Percentiles rank a stretch among this genome's conserved stretches.
phyloP scores from a whole-genome alignment of 2,888 invertebrate species.

The Papilio demoleus region DNA sequence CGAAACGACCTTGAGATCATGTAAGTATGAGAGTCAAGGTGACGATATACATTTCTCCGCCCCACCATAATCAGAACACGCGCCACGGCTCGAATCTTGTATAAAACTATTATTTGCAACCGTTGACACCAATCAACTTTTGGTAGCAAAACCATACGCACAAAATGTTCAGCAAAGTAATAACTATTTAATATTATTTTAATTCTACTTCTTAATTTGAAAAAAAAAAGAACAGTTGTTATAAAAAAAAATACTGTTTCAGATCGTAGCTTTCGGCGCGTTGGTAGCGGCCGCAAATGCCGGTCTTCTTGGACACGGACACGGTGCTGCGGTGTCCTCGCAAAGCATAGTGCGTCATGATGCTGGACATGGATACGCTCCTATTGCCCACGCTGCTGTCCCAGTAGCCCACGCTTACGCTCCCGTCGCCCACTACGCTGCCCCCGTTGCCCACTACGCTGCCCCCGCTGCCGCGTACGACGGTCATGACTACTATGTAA shows the following conservation, averaged over 20 bases:
- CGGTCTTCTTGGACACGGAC: slow-evolving; percentile 62
- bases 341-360: slow-evolving; percentile 71
- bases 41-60: slow-evolving; percentile 47
- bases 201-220: not conserved
- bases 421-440: slow-evolving; percentile 43
- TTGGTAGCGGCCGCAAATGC: slow-evolving; percentile 75
- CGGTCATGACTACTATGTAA: slow-evolving; percentile 52
- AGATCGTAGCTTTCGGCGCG: slow-evolving; percentile 75
- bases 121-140: slow-evolving; percentile 66
- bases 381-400: slow-evolving; percentile 32
- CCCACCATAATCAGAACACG: slow-evolving; percentile 48
- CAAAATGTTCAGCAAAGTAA: slow-evolving; percentile 73
- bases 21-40: slow-evolving; percentile 43
- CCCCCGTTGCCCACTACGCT: slow-evolving; percentile 44
- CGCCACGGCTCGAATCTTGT: slow-evolving; percentile 52
- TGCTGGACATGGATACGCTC: slow-evolving; percentile 44
- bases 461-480: slow-evolving; percentile 47
- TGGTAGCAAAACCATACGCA: slow-evolving; percentile 60
- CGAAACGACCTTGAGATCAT: slow-evolving; percentile 23
- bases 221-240: not conserved
- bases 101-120: slow-evolving; percentile 67
- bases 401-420: slow-evolving; percentile 48
- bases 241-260: slow-evolving; percentile 42
- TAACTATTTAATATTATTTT: slow-evolving; percentile 44
- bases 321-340: slow-evolving; percentile 64